phyloP scores from a whole-genome alignment of 2,113 vertebrate species.

The Festucalex cinctus region DNA sequence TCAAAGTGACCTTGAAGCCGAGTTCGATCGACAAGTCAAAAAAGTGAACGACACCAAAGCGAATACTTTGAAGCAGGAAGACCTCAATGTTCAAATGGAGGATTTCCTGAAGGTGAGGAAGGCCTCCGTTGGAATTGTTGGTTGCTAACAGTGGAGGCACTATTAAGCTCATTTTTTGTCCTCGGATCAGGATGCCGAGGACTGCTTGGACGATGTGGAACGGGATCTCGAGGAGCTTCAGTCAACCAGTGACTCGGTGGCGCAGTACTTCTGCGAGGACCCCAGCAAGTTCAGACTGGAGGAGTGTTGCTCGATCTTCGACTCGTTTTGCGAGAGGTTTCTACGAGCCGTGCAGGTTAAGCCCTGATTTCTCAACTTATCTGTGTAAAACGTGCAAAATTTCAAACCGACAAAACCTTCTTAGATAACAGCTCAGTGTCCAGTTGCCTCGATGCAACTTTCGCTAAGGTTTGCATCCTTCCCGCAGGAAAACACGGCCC shows the following conservation, averaged over 20 bases:
- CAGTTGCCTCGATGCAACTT: too few species aligned
- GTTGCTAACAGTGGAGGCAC: not conserved
- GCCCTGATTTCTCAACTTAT: not conserved
- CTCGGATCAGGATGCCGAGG: conserved; percentile 59
- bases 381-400: too few species aligned
- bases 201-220: conserved; percentile 52
- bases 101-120: conserved; percentile 64
- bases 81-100: conserved; percentile 69
- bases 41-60: conserved; percentile 56
- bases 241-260: conserved; percentile 59
- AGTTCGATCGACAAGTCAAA: conserved; percentile 58
- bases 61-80: conserved; percentile 56
- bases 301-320: conserved; percentile 73
- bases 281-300: conserved; percentile 69
- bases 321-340: conserved; percentile 73
- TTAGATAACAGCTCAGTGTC: too few species aligned
- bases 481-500: conserved; percentile 70
- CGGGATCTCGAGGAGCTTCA: conserved; percentile 52
- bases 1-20: conserved; percentile 68
- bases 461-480: not conserved
- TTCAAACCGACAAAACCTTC: too few species aligned
- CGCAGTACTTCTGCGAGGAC: conserved; percentile 76
- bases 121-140: not conserved
- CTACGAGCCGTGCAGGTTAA: conserved; percentile 66
- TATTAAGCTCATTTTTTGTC: not conserved